Base-by-base conservation (phyloP, 1,140 invertebrate species). In the Rhizoglyphus robini region DNA sequence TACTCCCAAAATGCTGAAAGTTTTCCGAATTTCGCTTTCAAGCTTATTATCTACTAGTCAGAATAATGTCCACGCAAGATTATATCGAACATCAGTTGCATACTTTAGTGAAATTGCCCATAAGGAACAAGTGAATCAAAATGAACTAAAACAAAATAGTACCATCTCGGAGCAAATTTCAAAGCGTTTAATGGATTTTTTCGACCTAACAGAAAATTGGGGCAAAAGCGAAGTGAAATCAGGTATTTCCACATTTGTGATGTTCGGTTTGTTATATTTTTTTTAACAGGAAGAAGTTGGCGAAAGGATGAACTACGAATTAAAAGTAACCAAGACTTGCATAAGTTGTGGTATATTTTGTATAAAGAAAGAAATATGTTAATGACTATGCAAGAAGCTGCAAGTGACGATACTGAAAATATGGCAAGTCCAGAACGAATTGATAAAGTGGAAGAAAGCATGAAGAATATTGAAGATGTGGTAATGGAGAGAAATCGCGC, bases 301-400 rank as follows among this genome's bases (percentile, higher is more conserved):
- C 86, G 77, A 68, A 75, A 80, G 48, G 92, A 96, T 71, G 96
- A 99, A 77, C 76, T 99, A 30, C 80, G 95, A 72, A 83, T 96
- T 34, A 98, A 97, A 78, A 94, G 89, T 59, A 99, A 96, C 76
- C 79, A 83, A 57, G 96, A 99, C 79, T 81, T 99, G 49, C 96
- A 99, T 72, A 96, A 99, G 81, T 78, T 99, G 63, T 99, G 96
- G 96, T 96, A 84, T 79, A 81, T 99, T 29, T 78, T 99, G 63
- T 76, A 97, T 27, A 99, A 98, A 79, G 96, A 99, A 78, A 79
- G 83, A 65, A 99, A 99, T 75, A 96, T 97, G 92, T 78, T 99
- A 4, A 75, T 94, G 54, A 98, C 96, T 20, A 96, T 98, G 94
- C 86, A 96, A 78, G 81, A 89, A 66, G 86, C 86, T 72, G 86